Evolutionary conservation across 2,797 vertebrate genomes (phyloP).

Genomic region (Cuniculus paca): DNA sequence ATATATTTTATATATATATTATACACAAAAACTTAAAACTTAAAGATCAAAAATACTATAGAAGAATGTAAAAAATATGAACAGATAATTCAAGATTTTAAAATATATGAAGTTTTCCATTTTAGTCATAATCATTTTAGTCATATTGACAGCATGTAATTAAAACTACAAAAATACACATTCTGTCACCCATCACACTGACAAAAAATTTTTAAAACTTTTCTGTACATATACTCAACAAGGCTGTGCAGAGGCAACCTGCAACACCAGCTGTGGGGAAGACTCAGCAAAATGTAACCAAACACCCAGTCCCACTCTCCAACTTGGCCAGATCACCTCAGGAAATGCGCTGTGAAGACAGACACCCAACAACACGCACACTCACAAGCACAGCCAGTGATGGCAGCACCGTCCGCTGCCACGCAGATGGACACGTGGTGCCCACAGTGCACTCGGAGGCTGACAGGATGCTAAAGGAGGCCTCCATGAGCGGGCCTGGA

Average conservation of each 20-base stretch:
- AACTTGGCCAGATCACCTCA: neutral
- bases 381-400: too few relatives aligned
- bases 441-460: neutral
- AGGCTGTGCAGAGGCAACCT: neutral
- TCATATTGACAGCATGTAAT: neutral
- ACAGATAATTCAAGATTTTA: neutral
- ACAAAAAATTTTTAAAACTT: neutral
- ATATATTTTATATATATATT: neutral
- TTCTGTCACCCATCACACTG: neutral
- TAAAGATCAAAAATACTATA: neutral
- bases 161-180: neutral
- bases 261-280: neutral
- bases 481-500: too few relatives aligned
- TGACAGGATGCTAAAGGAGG: too few relatives aligned
- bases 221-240: neutral
- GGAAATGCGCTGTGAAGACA: neutral
- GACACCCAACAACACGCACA: neutral
- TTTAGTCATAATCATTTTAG: neutral
- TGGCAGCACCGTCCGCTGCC: too few relatives aligned
- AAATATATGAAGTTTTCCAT: neutral
- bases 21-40: neutral
- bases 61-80: neutral
- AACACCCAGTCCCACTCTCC: neutral
- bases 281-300: neutral
- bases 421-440: too few relatives aligned